A percentile compares a stretch with the other conserved stretches of the same genome.
Conservation (phyloP, 1,140 invertebrate genomes). For the Hypothenemus hampei region DNA sequence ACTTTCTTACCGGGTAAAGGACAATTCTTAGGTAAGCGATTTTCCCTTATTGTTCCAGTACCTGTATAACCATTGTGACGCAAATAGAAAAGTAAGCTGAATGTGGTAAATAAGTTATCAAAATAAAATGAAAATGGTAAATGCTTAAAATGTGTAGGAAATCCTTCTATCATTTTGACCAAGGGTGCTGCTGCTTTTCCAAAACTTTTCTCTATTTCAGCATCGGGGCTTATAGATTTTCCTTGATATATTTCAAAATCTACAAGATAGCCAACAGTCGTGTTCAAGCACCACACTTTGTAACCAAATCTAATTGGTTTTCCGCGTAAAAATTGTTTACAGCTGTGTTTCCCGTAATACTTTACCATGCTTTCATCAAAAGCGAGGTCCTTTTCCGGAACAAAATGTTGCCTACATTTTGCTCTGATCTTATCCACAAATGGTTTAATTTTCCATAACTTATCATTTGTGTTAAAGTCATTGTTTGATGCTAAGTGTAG, state of each 20-base stretch:
- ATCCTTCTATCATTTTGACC: slow-evolving; percentile 29
- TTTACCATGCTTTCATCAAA: slow-evolving; percentile 25
- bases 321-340: slow-evolving; percentile 28
- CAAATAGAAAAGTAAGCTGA: not conserved
- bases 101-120: slow-evolving; percentile 20
- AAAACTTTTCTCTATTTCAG: slow-evolving; percentile 20
- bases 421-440: slow-evolving; percentile 20
- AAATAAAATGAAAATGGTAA: slow-evolving; percentile 25
- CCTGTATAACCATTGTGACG: not conserved
- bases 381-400: slow-evolving; percentile 9
- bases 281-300: slow-evolving; percentile 27
- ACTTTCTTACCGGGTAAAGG: not conserved
- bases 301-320: slow-evolving; percentile 32
- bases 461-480: slow-evolving; percentile 15
- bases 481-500: slow-evolving; percentile 26
- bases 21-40: slow-evolving; percentile 20
- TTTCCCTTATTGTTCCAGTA: slow-evolving; percentile 8
- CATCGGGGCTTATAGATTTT: slow-evolving; percentile 9
- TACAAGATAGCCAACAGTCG: slow-evolving; percentile 12
- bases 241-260: slow-evolving; percentile 24
- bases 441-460: slow-evolving; percentile 26
- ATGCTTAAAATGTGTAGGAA: slow-evolving; percentile 9
- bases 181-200: slow-evolving; percentile 32
- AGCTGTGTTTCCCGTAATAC: slow-evolving; percentile 28
- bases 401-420: slow-evolving; percentile 18